phyloP scores from a whole-genome alignment of 2,113 vertebrate genomes.

The Pygathrix nemaeus region DNA sequence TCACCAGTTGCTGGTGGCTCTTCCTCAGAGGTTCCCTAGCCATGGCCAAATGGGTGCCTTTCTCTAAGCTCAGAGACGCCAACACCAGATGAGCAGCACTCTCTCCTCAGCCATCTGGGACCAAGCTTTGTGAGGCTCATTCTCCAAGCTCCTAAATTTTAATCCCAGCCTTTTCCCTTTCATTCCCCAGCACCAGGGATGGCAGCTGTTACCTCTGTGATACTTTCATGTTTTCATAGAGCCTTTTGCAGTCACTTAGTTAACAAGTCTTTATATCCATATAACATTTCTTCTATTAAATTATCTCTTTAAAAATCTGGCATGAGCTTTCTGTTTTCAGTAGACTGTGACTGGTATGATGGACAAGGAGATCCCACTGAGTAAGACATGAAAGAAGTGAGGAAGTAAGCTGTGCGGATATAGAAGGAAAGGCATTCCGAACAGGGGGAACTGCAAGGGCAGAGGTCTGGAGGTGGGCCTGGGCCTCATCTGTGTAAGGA shows the following conservation, averaged over 20 bases:
- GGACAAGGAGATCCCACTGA: background rate
- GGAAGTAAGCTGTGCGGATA: accelerated
- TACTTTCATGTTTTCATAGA: background rate
- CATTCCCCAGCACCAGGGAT: too few relatives aligned
- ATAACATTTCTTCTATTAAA: background rate
- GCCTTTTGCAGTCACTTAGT: background rate
- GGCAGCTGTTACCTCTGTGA: background rate
- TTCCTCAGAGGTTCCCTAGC: too few relatives aligned
- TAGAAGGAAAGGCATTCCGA: accelerated
- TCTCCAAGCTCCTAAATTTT: background rate
- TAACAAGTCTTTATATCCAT: background rate
- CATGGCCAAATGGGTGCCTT: accelerated
- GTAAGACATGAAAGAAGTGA: background rate
- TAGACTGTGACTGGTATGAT: background rate
- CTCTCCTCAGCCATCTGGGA: background rate
- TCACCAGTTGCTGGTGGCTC: too few relatives aligned
- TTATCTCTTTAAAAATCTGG: background rate
- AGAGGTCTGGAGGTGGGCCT: background rate
- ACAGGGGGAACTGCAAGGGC: background rate
- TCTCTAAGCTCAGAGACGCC: background rate
- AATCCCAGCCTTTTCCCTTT: accelerated
- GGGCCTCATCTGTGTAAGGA: accelerated
- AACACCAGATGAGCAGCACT: too few relatives aligned
- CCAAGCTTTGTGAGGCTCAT: accelerated
- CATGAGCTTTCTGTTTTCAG: background rate